Percentiles rank a stretch among this genome's conserved stretches.
Evolutionary conservation across 1,140 invertebrate genomes (phyloP).

Genomic region (Drosophila rufa): DNA sequence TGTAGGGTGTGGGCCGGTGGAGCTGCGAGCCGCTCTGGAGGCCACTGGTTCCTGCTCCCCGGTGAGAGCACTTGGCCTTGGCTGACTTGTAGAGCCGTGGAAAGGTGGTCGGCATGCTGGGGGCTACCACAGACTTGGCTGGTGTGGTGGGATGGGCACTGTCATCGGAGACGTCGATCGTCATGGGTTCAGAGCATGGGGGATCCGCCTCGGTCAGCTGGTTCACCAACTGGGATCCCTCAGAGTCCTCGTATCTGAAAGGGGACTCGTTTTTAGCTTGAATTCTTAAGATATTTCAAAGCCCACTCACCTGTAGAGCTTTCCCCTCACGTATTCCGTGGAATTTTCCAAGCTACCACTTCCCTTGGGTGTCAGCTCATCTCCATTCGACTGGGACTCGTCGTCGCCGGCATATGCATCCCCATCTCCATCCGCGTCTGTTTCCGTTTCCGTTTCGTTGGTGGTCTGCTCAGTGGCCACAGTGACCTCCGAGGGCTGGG

Average conservation of each 20-base stretch:
- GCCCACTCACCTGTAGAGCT: constrained; percentile 23
- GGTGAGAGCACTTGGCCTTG: constrained; percentile 19
- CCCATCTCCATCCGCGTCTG: constrained; percentile 1
- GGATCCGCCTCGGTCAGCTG: constrained; percentile 3
- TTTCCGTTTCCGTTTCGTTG: background rate
- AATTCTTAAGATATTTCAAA: background rate
- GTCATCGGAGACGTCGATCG: background rate
- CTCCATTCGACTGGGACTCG: constrained; percentile 1
- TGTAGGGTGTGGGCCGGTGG: background rate
- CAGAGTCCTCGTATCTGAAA: constrained; percentile 19
- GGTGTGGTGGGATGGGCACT: constrained; percentile 5
- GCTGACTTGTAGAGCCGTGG: constrained; percentile 16
- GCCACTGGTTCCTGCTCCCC: background rate
- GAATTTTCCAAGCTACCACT: background rate
- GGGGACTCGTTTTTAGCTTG: background rate
- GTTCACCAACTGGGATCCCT: constrained; percentile 27
- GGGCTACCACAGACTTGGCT: background rate
- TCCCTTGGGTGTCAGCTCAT: background rate
- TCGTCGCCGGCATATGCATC: constrained; percentile 11
- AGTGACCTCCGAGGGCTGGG: background rate
- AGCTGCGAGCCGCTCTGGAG: background rate
- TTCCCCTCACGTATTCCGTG: constrained; percentile 31
- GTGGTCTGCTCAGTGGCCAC: constrained; percentile 1
- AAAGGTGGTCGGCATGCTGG: constrained; percentile 13
- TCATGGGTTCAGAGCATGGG: background rate